Evolutionary conservation across 2,888 invertebrate species (phyloP).

Genomic region (Acrobasis suavella): DNA sequence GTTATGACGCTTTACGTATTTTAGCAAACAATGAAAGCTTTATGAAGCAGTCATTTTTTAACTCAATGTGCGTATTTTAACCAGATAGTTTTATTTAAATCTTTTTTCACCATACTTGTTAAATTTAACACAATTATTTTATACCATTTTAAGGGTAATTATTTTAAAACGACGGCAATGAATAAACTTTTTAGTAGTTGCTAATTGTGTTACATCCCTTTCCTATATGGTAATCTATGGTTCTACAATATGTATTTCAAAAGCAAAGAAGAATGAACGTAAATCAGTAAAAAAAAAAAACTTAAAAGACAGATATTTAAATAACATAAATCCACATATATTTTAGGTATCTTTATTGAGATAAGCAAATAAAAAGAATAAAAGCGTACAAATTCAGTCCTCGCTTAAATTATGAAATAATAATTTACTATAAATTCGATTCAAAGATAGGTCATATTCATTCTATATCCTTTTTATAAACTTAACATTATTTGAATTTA

Average conservation of each 20-base stretch:
- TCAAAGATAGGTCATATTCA: background rate
- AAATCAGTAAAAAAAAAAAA: too few relatives aligned
- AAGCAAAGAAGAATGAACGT: too few relatives aligned
- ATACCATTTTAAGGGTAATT: too few relatives aligned
- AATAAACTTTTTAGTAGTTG: too few relatives aligned
- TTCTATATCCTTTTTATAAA: background rate
- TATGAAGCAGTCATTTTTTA: background rate
- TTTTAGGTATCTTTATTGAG: conserved; percentile 7
- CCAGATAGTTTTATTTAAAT: background rate
- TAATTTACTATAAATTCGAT: conserved; percentile 7
- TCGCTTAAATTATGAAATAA: background rate
- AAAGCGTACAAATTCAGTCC: background rate
- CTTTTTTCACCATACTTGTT: too few relatives aligned
- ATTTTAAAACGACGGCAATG: too few relatives aligned
- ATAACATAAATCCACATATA: background rate
- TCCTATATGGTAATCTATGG: too few relatives aligned
- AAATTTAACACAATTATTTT: too few relatives aligned
- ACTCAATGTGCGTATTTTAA: background rate
- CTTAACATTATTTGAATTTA: background rate
- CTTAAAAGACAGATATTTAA: background rate
- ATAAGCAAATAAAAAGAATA: background rate
- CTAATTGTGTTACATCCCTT: too few relatives aligned
- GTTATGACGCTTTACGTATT: conserved; percentile 25
- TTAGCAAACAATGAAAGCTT: conserved; percentile 3
- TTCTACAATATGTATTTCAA: too few relatives aligned